phyloP scores from a whole-genome alignment of 37 sponge, comb jelly and placozoan genomes.

The Amphimedon queenslandica region DNA sequence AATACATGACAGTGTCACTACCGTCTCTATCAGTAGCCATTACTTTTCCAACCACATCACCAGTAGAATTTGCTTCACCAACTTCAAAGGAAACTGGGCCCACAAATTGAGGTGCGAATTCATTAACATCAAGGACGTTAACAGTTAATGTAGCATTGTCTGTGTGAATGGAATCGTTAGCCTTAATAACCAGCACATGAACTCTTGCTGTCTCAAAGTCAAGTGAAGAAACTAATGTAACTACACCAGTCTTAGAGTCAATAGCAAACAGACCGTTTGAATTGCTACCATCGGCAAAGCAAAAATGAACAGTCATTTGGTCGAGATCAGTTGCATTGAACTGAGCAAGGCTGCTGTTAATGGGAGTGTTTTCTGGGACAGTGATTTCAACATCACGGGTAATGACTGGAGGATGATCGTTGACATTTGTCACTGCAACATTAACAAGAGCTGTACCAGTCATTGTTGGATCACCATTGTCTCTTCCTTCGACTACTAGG shows the following conservation, averaged over 20 bases:
- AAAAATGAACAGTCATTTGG: conserved; percentile 12
- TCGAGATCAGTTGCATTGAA: conserved; percentile 44
- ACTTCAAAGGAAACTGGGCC: conserved; percentile 23
- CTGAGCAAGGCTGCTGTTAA: conserved; percentile 8
- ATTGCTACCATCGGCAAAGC: conserved; percentile 21
- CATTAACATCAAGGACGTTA: conserved; percentile 75
- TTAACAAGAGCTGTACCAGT: conserved; percentile 19
- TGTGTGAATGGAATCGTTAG: conserved; percentile 32
- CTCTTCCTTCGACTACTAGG: conserved; percentile 27
- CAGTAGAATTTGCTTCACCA: conserved; percentile 8
- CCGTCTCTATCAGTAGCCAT: conserved; percentile 40
- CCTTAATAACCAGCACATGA: conserved; percentile 44
- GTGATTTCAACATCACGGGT: conserved; percentile 18
- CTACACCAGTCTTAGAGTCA: conserved; percentile 36
- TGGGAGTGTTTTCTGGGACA: conserved; percentile 40
- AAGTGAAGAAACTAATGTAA: conserved; percentile 34
- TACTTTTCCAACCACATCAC: conserved; percentile 18
- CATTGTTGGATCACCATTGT: conserved; percentile 35
- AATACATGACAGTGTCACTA: conserved; percentile 14
- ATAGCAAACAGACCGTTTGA: conserved; percentile 48
- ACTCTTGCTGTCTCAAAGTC: conserved; percentile 54
- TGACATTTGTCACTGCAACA: conserved; percentile 66
- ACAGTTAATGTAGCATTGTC: conserved; percentile 28
- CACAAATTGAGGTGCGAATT: conserved; percentile 52
- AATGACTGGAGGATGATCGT: conserved; percentile 62